Evolutionary conservation across 2,113 vertebrate species (phyloP).

Genomic region (Calypte anna): DNA sequence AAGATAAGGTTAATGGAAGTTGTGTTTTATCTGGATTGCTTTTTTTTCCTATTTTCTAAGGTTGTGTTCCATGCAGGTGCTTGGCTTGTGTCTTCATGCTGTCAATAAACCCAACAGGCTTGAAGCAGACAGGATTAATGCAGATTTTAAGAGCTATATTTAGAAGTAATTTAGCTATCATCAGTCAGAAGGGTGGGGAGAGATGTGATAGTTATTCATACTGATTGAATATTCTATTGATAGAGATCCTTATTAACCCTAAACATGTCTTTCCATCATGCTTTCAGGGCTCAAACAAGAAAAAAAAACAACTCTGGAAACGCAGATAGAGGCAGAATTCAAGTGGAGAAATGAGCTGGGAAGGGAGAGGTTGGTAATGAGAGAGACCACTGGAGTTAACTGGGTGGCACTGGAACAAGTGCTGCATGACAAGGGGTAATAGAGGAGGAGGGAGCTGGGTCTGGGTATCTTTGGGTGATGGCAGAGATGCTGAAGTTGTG

Average conservation of each 20-base stretch:
- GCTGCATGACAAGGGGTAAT: not conserved
- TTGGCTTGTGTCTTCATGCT: slow-evolving; percentile 71
- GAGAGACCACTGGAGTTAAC: not conserved
- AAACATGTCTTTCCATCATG: slow-evolving; percentile 7
- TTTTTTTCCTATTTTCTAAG: slow-evolving; percentile 42
- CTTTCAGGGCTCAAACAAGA: not conserved
- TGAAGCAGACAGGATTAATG: slow-evolving; percentile 81
- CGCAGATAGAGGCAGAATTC: not conserved
- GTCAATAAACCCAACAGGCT: slow-evolving; percentile 74
- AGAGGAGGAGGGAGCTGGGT: not conserved
- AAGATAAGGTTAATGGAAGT: not conserved
- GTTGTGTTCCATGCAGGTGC: slow-evolving; percentile 69
- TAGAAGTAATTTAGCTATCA: slow-evolving; percentile 84
- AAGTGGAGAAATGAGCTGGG: not conserved
- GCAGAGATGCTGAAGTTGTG: not conserved
- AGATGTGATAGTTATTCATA: slow-evolving; percentile 77
- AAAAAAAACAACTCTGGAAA: not conserved
- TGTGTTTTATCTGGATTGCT: slow-evolving; percentile 18
- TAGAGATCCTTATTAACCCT: slow-evolving; percentile 74
- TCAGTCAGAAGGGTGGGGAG: slow-evolving; percentile 79
- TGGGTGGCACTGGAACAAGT: not conserved
- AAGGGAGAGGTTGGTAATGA: not conserved
- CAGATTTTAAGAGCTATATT: slow-evolving; percentile 80
- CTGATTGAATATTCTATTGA: slow-evolving; percentile 75
- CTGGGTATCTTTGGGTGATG: not conserved